Percentiles rank a stretch among this genome's conserved stretches.
phyloP scores from a whole-genome alignment of 2,888 invertebrate genomes.

The Xestia rhomboidea region DNA sequence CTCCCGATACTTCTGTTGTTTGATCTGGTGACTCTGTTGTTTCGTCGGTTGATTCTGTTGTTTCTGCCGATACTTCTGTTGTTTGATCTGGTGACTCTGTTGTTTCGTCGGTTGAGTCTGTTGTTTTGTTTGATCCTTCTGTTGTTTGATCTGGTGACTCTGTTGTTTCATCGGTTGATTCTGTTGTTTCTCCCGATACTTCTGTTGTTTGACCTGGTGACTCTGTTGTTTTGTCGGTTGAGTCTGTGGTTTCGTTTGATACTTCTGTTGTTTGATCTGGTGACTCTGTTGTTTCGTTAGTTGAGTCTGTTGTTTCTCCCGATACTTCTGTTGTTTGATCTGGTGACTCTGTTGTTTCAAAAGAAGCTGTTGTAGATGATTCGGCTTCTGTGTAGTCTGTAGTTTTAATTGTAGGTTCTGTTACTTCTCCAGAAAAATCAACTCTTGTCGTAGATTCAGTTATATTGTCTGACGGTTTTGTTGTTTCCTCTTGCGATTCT shows the following conservation, averaged over 20 bases:
- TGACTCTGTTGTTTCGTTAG: too few species aligned
- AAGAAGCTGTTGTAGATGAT: slow-evolving; percentile 18
- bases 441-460: slow-evolving; percentile 27
- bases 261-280: background rate
- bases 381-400: slow-evolving; percentile 5
- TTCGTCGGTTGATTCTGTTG: background rate
- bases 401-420: slow-evolving; percentile 9
- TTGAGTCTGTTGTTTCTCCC: too few species aligned
- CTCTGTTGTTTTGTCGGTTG: background rate
- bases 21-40: background rate
- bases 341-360: too few species aligned
- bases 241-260: background rate
- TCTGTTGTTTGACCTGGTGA: background rate
- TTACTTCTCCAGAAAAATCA: slow-evolving; percentile 20
- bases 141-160: background rate
- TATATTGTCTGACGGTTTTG: background rate
- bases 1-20: background rate
- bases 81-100: slow-evolving; percentile 2
- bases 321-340: too few species aligned
- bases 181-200: background rate
- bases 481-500: slow-evolving; percentile 5
- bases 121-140: background rate
- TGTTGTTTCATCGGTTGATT: background rate
- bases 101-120: background rate
- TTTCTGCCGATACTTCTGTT: background rate